Evolutionary conservation across 1,140 invertebrate species (phyloP), one percentile per base, ranked within the genome.

Genomic region (Monomorium pharaonis): DNA sequence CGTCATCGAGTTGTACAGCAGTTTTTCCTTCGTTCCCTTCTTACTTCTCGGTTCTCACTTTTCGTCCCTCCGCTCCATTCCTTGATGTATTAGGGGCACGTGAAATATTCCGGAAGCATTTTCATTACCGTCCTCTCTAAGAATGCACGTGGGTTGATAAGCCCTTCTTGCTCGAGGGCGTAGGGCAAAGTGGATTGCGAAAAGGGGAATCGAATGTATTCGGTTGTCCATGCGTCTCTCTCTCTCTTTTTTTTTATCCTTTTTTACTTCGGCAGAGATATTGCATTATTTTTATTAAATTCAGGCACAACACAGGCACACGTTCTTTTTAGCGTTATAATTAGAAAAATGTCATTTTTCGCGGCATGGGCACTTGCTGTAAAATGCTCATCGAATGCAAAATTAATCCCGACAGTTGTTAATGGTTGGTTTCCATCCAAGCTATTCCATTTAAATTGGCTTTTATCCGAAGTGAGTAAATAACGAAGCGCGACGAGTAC

Each of bases 81-180:
- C 74, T 85, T 74, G 72, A 85, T 87, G 65, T 85, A 87, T 87
- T 85, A 87, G 74, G 58, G 80, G 37, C 75, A 75, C 86, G 74
- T 78, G 75, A 89, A 87, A 89, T 89, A 89, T 89, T 85, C 56
- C 49, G 60, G 49, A 87, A 75, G 80, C 81, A 87, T 89, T 87
- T 89, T 87, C 72, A 85, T 89, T 89, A 81, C 63, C 76, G 42
- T 88, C 30, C 75, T 86, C 69, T 78, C 44, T 27, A 21, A 42
- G 84, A 86, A 81, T 86, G 76, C 84, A 88, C 77, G 76, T 62
- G 76, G 51, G 76, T 76, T 63, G 56, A 76, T 74, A 86, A 88
- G 86, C 62, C 51, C n/a, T 69, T 74, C 65, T 44, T 84, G 37
- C 42, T 42, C 10, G 62, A 80, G 47, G 37, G 37, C 49, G 76